phyloP scores from a whole-genome alignment of 2,113 vertebrate genomes.

The Macrotis lagotis region DNA sequence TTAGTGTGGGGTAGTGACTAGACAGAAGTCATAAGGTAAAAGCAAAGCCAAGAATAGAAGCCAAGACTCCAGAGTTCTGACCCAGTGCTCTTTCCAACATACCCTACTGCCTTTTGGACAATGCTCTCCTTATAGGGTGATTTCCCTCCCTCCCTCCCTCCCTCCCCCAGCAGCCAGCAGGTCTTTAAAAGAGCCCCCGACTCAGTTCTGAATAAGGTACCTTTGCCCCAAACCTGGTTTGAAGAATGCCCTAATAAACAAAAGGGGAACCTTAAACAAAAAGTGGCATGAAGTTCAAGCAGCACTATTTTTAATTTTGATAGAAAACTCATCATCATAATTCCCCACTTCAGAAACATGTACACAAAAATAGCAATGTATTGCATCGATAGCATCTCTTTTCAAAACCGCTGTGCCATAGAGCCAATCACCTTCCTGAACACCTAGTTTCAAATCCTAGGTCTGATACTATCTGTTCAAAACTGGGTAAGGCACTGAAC shows the following conservation, averaged over 20 bases:
- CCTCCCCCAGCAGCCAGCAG: too few relatives aligned
- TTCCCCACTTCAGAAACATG: not conserved
- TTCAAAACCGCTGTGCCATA: not conserved
- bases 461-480: not conserved
- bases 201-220: not conserved
- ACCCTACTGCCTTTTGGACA: not conserved
- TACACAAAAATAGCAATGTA: not conserved
- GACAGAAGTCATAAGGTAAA: not conserved
- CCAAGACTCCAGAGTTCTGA: not conserved
- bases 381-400: not conserved
- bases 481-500: not conserved
- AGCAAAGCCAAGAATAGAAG: not conserved
- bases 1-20: not conserved
- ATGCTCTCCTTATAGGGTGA: not conserved
- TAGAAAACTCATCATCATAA: not conserved
- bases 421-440: not conserved
- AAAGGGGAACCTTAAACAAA: not conserved
- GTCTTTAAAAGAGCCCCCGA: not conserved
- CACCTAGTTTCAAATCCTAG: not conserved
- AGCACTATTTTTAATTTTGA: not conserved
- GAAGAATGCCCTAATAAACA: not conserved
- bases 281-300: not conserved
- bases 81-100: not conserved
- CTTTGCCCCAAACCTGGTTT: not conserved
- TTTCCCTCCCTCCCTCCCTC: not conserved